Base-by-base conservation (phyloP, 1,140 invertebrate species). In the Telenomus remus region DNA sequence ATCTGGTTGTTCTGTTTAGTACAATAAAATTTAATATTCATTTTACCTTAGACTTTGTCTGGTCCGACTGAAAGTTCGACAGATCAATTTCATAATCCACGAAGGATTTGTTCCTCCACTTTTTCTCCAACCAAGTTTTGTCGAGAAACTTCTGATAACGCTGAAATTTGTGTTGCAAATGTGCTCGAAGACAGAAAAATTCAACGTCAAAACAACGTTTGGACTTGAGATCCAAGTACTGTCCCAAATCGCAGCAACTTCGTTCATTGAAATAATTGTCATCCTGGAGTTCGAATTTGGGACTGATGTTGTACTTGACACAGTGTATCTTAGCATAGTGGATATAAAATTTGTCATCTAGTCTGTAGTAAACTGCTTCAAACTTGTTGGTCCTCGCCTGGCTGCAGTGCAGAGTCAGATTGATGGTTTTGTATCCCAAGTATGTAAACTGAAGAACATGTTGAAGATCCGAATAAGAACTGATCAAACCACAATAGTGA, bases 401-500 rank as follows among this genome's bases (percentile, higher is more conserved):
- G 4, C 55, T 16, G 27, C 66, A 69, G 3, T 60, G 42, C 8
- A 69, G 1, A 6, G 56, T 69, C n/a, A 69, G 39, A 49, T 54
- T 69, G 9, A 69, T 60, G 4, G 49, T 60, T 11, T 60, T 69
- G 50, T 69, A 69, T 15, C 66, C 66, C 19, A 69, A 55, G 48
- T 69, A 69, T 16, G 35, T 35, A 35, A 69, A 69, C n/a, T 69
- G 66, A 5, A 42, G 10, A 7, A 60, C 50, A 35, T 69, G 66
- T 27, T 69, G 66, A 4, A 69, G 44, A 1, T 11, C 48, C 0
- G 66, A 69, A 10, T 60, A 60, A 0, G 33, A 7, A 43, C 55
- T 61, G 8, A 55, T 69, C 7, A 60, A 10, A 4, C 66, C 66
- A n/a, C 66, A 69, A 27, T 60, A 60, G 10, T 69, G 66, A 9